These are phyloP conservation scores for Tamandua tetradactyla DNA, from an alignment of 2,797 vertebrate genomes.

Conservation along the genomic window DNA sequence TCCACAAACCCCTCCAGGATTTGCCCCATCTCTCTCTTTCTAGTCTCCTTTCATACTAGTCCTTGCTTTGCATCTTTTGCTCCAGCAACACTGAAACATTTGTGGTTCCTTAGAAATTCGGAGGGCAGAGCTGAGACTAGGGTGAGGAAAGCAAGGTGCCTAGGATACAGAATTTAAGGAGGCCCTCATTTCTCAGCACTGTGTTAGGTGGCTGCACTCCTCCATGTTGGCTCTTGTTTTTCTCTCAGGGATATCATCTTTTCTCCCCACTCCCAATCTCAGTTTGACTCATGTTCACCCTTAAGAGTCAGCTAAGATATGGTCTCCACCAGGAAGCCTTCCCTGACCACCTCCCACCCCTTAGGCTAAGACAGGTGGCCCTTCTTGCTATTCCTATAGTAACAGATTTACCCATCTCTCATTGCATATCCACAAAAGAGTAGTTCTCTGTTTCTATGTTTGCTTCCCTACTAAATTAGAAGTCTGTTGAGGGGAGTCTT, in stretches of 20 bases:
- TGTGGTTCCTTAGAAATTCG: not conserved
- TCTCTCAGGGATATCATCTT: not conserved
- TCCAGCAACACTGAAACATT: not conserved
- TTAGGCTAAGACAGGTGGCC: not conserved
- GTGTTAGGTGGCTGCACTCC: not conserved
- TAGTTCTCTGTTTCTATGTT: not conserved
- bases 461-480: not conserved
- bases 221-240: not conserved
- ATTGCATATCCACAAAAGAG: not conserved
- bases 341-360: not conserved
- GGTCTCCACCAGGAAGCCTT: not conserved
- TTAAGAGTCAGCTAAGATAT: not conserved
- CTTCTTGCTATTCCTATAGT: not conserved
- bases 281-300: not conserved
- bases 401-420: not conserved
- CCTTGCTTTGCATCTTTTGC: not conserved
- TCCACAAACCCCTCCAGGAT: not conserved
- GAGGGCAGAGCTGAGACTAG: not conserved
- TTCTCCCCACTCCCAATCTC: not conserved
- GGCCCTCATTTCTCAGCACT: not conserved
- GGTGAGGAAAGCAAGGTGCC: not conserved
- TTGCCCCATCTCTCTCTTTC: not conserved
- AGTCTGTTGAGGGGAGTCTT: not conserved
- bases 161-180: too few species aligned
- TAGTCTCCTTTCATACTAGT: not conserved